Evolutionary conservation across 2,113 vertebrate genomes (phyloP).

Genomic region (Ploceus nigricollis): DNA sequence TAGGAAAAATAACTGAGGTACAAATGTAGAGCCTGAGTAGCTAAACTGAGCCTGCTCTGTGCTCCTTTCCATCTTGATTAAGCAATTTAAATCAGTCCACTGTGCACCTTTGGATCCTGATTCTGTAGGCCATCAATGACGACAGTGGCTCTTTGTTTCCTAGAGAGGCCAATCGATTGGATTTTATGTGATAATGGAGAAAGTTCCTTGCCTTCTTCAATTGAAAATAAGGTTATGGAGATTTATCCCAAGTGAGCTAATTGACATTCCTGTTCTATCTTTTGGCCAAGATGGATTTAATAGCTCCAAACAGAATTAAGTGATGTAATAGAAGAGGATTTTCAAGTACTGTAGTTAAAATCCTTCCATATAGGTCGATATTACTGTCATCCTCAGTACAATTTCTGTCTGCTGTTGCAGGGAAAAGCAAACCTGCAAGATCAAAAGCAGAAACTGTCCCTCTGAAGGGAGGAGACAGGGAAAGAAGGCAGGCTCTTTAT

Average conservation of each 20-base stretch:
- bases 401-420: not conserved
- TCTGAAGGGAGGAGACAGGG: not conserved
- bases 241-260: not conserved
- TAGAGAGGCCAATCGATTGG: not conserved
- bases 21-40: not conserved
- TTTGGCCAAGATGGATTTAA: not conserved
- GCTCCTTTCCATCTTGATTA: not conserved
- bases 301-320: not conserved
- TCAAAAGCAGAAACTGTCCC: not conserved
- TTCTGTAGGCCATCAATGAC: not conserved
- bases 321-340: not conserved
- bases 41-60: not conserved
- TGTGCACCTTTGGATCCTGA: not conserved
- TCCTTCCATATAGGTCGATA: not conserved
- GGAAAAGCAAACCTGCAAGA: not conserved
- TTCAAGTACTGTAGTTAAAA: not conserved
- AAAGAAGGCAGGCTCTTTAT: not conserved
- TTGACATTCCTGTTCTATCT: not conserved
- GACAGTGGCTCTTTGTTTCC: not conserved
- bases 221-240: not conserved
- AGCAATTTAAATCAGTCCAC: not conserved
- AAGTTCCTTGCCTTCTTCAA: not conserved
- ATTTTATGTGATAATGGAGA: not conserved
- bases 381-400: not conserved
- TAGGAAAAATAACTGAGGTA: not conserved